Evolutionary conservation across 2,797 vertebrate species (phyloP).

Genomic region (Pogoniulus pusillus): DNA sequence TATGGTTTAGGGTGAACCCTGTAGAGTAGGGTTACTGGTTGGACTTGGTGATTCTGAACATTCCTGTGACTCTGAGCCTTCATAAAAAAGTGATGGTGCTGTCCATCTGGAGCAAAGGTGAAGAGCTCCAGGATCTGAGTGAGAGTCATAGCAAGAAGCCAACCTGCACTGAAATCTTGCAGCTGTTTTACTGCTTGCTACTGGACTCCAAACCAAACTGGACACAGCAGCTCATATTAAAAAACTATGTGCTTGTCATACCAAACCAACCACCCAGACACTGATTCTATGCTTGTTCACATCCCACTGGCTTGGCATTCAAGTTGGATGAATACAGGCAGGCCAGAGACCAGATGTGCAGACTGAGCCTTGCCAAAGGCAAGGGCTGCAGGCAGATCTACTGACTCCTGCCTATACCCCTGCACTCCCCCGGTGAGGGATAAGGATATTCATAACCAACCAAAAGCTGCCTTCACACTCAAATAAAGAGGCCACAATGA

Average conservation of each 20-base stretch:
- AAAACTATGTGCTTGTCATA: neutral
- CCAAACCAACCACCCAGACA: neutral
- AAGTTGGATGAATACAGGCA: neutral
- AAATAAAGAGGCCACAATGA: neutral
- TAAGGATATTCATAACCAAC: neutral
- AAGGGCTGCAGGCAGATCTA: neutral
- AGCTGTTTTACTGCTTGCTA: too few relatives aligned
- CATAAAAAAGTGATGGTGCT: too few relatives aligned
- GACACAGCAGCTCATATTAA: neutral
- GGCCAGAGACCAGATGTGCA: neutral
- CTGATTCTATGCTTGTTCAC: neutral
- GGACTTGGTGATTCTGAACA: too few relatives aligned
- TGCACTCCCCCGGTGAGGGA: accelerated
- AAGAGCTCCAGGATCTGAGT: too few relatives aligned
- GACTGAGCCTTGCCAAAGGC: neutral
- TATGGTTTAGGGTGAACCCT: too few relatives aligned
- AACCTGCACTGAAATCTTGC: too few relatives aligned
- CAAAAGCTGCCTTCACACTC: neutral
- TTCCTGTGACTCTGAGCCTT: too few relatives aligned
- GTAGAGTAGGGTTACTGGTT: too few relatives aligned
- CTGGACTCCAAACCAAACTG: too few relatives aligned
- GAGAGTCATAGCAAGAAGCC: too few relatives aligned
- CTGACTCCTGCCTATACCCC: accelerated
- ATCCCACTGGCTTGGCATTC: neutral
- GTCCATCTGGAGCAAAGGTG: too few relatives aligned